A percentile compares a stretch with the other conserved stretches of the same genome.
These are phyloP conservation scores for Melitaea cinxia DNA, from an alignment of 1,140 invertebrate genomes.

Conservation along the genomic window DNA sequence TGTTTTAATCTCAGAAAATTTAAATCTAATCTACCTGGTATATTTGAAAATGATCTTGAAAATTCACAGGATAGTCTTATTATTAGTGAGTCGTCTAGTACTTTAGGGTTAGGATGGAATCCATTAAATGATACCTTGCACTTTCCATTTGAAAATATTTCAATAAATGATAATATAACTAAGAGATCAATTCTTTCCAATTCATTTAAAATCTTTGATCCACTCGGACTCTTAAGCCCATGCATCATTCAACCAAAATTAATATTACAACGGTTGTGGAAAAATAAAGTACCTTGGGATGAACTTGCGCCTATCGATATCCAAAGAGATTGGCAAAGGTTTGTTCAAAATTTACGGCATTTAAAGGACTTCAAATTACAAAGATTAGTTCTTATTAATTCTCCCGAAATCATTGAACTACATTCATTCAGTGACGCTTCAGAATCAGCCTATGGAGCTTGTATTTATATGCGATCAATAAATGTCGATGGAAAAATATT, in stretches of 20 bases:
- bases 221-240: slow-evolving; percentile 40
- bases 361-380: not conserved
- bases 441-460: slow-evolving; percentile 1
- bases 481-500: too few species aligned
- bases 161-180: slow-evolving; percentile 17
- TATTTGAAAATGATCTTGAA: slow-evolving; percentile 23
- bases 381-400: slow-evolving; percentile 15
- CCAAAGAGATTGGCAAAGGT: slow-evolving; percentile 21
- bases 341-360: not conserved
- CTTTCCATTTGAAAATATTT: slow-evolving; percentile 11
- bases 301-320: slow-evolving; percentile 31
- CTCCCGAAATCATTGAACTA: slow-evolving; percentile 10
- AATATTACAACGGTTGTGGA: slow-evolving; percentile 36
- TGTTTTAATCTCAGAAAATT: slow-evolving; percentile 34
- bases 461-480: too few species aligned
- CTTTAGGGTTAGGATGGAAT: slow-evolving; percentile 28
- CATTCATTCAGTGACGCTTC: slow-evolving; percentile 1
- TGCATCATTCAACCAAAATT: slow-evolving; percentile 38
- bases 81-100: slow-evolving; percentile 30
- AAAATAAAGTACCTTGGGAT: slow-evolving; percentile 38
- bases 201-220: slow-evolving; percentile 46
- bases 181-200: slow-evolving; percentile 43
- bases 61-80: slow-evolving; percentile 26
- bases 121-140: slow-evolving; percentile 9
- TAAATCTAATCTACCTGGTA: slow-evolving; percentile 26